Base-by-base conservation (phyloP, 2,113 vertebrate genomes). In the Anas platyrhynchos region DNA sequence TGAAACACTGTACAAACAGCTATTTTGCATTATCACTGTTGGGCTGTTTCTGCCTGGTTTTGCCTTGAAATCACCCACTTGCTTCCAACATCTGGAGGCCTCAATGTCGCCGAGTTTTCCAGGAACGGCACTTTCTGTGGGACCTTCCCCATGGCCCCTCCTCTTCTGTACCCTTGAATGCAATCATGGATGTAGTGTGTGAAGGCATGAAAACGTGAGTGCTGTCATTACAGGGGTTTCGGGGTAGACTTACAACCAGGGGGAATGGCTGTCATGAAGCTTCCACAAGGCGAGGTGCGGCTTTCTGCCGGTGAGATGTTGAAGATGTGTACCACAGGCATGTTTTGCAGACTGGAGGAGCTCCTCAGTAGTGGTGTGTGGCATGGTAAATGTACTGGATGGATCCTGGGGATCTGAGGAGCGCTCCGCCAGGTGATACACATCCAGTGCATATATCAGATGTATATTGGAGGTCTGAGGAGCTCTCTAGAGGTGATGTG, bases 231-330 rank as follows among this genome's bases (percentile, higher is more conserved):
- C 58, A 14, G 9, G 44, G 48, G 15, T 3, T 15, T 83, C 31
- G 62, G 38, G 32, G 0, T 65, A 63, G 83, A 65, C 32, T 13
- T 32, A 32, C 56, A 89, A 11, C 31, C 43, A 2, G 18, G 43
- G 16, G 14, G 68, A 8, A 13, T 1, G 1, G 5, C 34, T 71
- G 29, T 54, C 10, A 0, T 25, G 74, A 48, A 1, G 38, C 38
- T 76, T 52, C 44, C 12, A 7, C 29, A 44, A 22, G 1, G 4
- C 0, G 0, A 69, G 55, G 6, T 6, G 0, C 0, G 6, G 20
- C 74, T 82, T 38, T 52, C 48, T 73, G 81, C 59, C 8, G 43
- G 52, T 36, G 56, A 31, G 0, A 1, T 7, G 0, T 0, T 31
- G 63, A 41, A 67, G 67, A 0, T 11, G 26, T 13, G 4, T 29